phyloP scores from a whole-genome alignment of 1,140 invertebrate genomes.

The Pteromalus puparum region DNA sequence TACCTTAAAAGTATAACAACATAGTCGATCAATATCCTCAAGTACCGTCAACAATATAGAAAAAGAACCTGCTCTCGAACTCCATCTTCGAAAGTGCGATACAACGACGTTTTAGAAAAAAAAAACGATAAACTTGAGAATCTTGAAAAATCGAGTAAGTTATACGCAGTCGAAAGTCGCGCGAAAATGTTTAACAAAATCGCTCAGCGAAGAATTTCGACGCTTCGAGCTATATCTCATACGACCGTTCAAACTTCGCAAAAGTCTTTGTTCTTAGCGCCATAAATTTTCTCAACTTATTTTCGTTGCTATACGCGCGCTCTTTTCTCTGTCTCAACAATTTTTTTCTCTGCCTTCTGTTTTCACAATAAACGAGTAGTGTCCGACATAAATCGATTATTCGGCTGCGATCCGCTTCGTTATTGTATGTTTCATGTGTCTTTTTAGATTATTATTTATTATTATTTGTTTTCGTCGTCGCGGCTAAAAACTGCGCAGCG shows the following conservation, averaged over 20 bases:
- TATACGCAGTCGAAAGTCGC: not conserved
- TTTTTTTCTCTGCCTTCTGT: not conserved
- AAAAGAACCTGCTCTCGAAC: too few species aligned
- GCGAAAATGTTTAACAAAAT: slow-evolving; percentile 1
- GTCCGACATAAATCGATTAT: slow-evolving; percentile 30
- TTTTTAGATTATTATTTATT: slow-evolving; percentile 42
- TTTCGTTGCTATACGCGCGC: not conserved
- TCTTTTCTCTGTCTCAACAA: not conserved
- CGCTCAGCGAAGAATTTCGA: not conserved
- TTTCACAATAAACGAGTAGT: slow-evolving; percentile 5
- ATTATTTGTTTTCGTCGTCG: slow-evolving; percentile 37
- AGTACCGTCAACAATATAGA: too few species aligned
- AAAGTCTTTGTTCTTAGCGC: slow-evolving; percentile 24
- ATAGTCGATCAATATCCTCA: too few species aligned
- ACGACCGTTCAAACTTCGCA: not conserved
- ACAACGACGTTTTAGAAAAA: not conserved
- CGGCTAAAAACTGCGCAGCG: slow-evolving; percentile 45
- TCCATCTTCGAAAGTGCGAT: too few species aligned
- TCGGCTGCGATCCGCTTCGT: slow-evolving; percentile 50
- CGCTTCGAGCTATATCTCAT: not conserved
- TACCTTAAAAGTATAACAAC: too few species aligned
- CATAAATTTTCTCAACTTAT: not conserved
- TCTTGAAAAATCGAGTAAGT: not conserved
- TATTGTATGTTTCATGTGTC: slow-evolving; percentile 49
- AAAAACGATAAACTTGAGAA: not conserved